phyloP scores from a whole-genome alignment of 2,888 invertebrate species.

The Athalia cordata region DNA sequence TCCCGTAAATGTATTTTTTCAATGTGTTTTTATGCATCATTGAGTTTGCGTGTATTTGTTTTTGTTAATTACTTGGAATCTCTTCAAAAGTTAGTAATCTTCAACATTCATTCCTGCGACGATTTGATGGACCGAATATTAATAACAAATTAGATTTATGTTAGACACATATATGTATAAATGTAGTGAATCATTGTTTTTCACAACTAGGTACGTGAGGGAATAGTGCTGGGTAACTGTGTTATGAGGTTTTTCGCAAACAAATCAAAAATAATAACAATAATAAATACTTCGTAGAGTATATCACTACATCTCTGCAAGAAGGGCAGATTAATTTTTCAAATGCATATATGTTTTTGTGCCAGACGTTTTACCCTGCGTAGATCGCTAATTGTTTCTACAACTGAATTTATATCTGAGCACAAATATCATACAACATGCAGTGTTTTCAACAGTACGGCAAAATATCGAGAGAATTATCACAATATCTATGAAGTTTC shows the following conservation, averaged over 20 bases:
- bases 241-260: constrained; percentile 41
- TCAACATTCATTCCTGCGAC: constrained; percentile 22
- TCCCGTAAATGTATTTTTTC: constrained; percentile 16
- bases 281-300: constrained; percentile 22
- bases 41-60: constrained; percentile 2
- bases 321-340: not conserved
- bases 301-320: not conserved
- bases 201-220: constrained; percentile 9
- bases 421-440: not conserved
- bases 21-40: constrained; percentile 19
- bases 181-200: constrained; percentile 12
- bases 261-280: constrained; percentile 44
- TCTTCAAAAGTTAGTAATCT: constrained; percentile 18
- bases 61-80: constrained; percentile 26
- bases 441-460: not conserved
- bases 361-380: not conserved
- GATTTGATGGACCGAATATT: not conserved
- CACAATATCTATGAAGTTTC: not conserved
- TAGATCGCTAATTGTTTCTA: constrained; percentile 8
- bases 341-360: constrained; percentile 20
- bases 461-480: not conserved
- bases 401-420: constrained; percentile 3
- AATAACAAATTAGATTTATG: constrained; percentile 3
- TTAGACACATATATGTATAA: constrained; percentile 1
- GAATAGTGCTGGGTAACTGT: constrained; percentile 34